Evolutionary conservation across 2,888 invertebrate genomes (phyloP).

Genomic region (Acanthosepion esculentum): DNA sequence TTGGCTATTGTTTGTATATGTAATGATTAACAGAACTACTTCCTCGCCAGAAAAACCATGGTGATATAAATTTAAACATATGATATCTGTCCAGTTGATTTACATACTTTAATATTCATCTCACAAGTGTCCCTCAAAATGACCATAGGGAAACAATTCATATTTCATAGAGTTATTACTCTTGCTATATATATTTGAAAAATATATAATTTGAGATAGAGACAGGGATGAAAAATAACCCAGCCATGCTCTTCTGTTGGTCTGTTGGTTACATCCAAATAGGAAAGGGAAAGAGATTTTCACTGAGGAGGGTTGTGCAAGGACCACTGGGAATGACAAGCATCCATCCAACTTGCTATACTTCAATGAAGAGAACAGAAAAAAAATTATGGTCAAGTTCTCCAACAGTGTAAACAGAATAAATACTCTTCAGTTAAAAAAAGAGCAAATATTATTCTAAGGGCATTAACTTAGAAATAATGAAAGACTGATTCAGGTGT

Average conservation of each 20-base stretch:
- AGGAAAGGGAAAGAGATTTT: neutral
- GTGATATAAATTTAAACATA: neutral
- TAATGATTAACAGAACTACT: neutral
- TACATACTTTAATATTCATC: neutral
- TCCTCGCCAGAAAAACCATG: neutral
- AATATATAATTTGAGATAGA: too few relatives aligned
- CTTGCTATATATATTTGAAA: too few relatives aligned
- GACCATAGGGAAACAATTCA: neutral
- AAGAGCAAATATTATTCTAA: neutral
- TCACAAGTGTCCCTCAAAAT: neutral
- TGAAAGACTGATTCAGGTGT: neutral
- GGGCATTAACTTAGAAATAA: neutral
- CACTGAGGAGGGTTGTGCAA: neutral
- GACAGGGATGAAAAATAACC: too few relatives aligned
- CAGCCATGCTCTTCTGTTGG: too few relatives aligned
- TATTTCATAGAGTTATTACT: too few relatives aligned
- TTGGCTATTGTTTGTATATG: neutral
- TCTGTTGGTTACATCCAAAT: neutral
- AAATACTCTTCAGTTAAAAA: neutral
- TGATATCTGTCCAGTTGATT: neutral
- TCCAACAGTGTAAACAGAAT: constrained; percentile 16
- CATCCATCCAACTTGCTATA: neutral
- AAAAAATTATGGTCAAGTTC: neutral
- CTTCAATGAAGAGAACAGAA: neutral
- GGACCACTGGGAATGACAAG: neutral